Conservation (phyloP, 2,797 vertebrate genomes). For the Catamblyrhynchus diadema region DNA sequence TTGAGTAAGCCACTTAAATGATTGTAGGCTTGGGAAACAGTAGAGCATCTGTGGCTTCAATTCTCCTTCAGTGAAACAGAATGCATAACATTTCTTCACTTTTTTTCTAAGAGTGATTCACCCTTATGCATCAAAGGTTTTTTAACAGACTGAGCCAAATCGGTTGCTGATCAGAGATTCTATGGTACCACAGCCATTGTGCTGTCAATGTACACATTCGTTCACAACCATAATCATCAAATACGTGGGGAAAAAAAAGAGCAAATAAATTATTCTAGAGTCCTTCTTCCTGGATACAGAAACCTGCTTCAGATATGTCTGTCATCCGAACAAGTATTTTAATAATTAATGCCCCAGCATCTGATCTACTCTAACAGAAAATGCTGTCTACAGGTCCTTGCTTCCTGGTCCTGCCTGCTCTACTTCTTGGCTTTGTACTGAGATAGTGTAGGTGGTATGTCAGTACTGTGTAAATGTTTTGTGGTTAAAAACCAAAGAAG, state of each 20-base stretch:
- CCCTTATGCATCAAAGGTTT: not conserved
- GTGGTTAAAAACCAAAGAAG: slow-evolving; percentile 49
- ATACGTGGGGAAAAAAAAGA: fast-evolving
- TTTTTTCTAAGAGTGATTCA: not conserved
- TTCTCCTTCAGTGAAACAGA: not conserved
- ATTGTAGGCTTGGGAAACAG: not conserved
- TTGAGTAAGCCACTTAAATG: not conserved
- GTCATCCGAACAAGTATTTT: not conserved
- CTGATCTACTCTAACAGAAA: not conserved
- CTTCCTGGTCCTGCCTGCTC: not conserved
- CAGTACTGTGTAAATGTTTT: slow-evolving; percentile 17
- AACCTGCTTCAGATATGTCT: not conserved
- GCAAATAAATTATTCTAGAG: not conserved
- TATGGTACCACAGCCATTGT: not conserved
- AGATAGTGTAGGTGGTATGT: slow-evolving; percentile 10
- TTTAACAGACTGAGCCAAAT: not conserved
- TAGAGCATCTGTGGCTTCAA: not conserved
- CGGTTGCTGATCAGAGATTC: not conserved
- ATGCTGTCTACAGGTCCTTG: not conserved
- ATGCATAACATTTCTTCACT: not conserved
- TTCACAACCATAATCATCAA: not conserved
- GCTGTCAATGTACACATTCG: not conserved
- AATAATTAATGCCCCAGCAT: not conserved
- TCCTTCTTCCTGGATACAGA: not conserved
- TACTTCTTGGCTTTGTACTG: not conserved